Conservation (phyloP, 2,888 invertebrate genomes). For the Willowsia nigromaculata region DNA sequence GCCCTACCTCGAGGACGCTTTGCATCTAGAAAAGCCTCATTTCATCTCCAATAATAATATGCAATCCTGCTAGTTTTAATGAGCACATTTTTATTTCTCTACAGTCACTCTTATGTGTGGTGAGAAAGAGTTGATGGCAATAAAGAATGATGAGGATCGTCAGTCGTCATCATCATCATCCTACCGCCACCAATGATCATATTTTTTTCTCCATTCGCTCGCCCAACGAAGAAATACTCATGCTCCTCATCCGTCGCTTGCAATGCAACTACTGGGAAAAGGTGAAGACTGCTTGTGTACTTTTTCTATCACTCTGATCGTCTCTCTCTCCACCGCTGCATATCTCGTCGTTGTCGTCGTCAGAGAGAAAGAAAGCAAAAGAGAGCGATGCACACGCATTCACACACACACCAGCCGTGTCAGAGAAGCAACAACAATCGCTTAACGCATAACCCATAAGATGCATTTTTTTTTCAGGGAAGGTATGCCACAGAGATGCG, state of each 20-base stretch:
- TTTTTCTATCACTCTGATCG: slow-evolving; percentile 46
- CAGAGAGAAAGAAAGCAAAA: background rate
- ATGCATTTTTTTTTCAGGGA: background rate
- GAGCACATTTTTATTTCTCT: background rate
- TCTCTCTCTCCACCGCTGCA: no score
- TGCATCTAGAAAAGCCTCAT: no score
- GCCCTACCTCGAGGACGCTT: background rate
- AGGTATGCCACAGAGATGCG: background rate
- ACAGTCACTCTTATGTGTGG: no score
- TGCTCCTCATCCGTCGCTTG: slow-evolving; percentile 42
- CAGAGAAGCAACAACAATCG: background rate
- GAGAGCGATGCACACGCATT: slow-evolving; percentile 11
- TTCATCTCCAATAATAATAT: background rate
- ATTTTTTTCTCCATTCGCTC: background rate
- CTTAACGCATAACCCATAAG: background rate
- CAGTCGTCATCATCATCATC: no score
- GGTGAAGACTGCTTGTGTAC: slow-evolving; percentile 21
- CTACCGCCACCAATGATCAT: background rate
- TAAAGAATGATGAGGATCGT: no score
- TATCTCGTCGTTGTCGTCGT: background rate
- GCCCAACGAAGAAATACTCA: background rate
- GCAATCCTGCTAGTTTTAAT: background rate
- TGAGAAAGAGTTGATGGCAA: background rate
- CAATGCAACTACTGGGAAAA: slow-evolving; percentile 55
- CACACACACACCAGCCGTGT: slow-evolving; percentile 3